Evolutionary conservation across 2,888 invertebrate species (phyloP).

Genomic region (Cyclophora punctaria): DNA sequence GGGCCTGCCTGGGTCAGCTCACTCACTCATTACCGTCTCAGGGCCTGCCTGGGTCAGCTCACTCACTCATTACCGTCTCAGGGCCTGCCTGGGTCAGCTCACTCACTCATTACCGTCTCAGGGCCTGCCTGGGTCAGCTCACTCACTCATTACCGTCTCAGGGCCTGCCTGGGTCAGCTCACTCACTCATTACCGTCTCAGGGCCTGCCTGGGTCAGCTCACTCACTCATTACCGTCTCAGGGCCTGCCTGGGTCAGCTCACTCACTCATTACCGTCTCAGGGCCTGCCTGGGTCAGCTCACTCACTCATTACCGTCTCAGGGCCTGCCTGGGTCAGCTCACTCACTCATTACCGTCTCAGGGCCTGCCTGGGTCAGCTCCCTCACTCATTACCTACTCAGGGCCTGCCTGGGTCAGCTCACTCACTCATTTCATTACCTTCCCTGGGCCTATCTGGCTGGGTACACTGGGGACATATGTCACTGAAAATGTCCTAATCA

Average conservation of each 20-base stretch:
- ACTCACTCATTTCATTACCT: too few species aligned
- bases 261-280: conserved; percentile 70
- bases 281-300: conserved; percentile 84
- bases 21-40: too few species aligned
- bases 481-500: too few species aligned
- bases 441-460: too few species aligned
- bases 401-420: too few species aligned
- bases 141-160: conserved; percentile 66
- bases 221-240: conserved; percentile 64
- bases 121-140: conserved; percentile 84
- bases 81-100: conserved; percentile 84
- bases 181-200: conserved; percentile 70
- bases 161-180: conserved; percentile 84
- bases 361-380: too few species aligned
- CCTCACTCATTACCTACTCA: too few species aligned
- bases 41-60: conserved; percentile 84
- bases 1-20: too few species aligned
- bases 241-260: conserved; percentile 84
- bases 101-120: conserved; percentile 39
- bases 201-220: conserved; percentile 84
- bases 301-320: too few species aligned
- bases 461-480: too few species aligned
- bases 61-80: conserved; percentile 35
- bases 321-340: too few species aligned
- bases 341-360: too few species aligned